phyloP scores from a whole-genome alignment of 2,113 vertebrate genomes.

The Psilopogon haemacephalus region DNA sequence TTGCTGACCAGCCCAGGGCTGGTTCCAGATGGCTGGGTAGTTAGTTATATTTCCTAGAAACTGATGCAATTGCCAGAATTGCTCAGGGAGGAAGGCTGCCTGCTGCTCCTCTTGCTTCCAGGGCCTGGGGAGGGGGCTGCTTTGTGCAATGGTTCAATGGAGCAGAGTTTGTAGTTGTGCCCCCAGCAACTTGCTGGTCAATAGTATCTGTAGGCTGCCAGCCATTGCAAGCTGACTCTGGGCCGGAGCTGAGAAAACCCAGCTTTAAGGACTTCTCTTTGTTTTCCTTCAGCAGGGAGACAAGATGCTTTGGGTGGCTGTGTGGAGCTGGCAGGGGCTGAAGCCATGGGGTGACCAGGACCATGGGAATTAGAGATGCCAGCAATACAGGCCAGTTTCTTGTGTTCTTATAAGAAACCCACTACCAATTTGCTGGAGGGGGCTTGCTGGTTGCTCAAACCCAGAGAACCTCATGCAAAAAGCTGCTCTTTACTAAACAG shows the following conservation, averaged over 20 bases:
- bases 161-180: not conserved
- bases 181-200: rapidly evolving
- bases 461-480: not conserved
- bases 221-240: rapidly evolving
- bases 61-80: not conserved
- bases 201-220: not conserved
- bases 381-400: rapidly evolving
- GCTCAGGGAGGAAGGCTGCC: not conserved
- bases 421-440: not conserved
- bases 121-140: not conserved
- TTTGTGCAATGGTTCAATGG: not conserved
- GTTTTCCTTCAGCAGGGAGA: rapidly evolving
- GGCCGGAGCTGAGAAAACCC: not conserved
- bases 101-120: not conserved
- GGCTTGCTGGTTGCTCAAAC: not conserved
- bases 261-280: not conserved
- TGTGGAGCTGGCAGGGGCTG: not conserved
- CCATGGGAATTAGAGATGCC: not conserved
- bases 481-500: not conserved
- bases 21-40: not conserved
- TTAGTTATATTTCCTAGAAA: slow-evolving; percentile 44
- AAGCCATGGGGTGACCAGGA: rapidly evolving
- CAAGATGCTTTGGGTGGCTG: not conserved
- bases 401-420: not conserved
- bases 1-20: not conserved